phyloP scores from a whole-genome alignment of 2,113 vertebrate genomes.

The Crotalus tigris region DNA sequence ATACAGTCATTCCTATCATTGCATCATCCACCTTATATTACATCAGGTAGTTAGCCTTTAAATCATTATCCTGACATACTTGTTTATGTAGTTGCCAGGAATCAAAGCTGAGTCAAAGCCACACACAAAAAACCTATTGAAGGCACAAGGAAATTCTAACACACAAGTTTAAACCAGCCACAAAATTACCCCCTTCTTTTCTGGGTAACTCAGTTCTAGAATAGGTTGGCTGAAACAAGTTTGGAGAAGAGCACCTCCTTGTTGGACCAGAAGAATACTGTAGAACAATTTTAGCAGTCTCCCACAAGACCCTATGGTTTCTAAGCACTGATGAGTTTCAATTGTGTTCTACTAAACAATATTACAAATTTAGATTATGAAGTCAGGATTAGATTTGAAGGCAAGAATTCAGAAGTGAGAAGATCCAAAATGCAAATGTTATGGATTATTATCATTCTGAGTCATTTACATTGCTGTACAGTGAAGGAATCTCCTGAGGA shows the following conservation, averaged over 20 bases:
- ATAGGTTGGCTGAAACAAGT: neutral
- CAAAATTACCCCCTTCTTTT: neutral
- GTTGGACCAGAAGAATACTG: neutral
- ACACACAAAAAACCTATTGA: neutral
- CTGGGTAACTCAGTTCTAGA: neutral
- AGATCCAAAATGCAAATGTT: neutral
- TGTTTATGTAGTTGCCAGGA: neutral
- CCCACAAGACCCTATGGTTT: neutral
- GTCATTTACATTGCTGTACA: neutral
- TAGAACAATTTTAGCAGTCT: neutral
- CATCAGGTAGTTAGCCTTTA: too few species aligned
- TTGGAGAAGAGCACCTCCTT: neutral
- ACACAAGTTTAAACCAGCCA: neutral
- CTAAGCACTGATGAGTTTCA: neutral
- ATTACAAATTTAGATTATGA: neutral
- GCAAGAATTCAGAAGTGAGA: neutral
- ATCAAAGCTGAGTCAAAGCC: neutral
- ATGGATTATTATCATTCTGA: neutral
- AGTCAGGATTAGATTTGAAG: neutral
- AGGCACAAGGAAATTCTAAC: neutral
- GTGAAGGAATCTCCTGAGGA: neutral
- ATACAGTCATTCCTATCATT: too few species aligned
- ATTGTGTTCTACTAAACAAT: neutral
- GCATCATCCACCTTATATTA: too few species aligned
- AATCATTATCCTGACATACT: too few species aligned